Evolutionary conservation across 64 coral and sea anemone species (phyloP), one percentile per base, ranked within the genome.

Genomic region (Trachythela sp.): DNA sequence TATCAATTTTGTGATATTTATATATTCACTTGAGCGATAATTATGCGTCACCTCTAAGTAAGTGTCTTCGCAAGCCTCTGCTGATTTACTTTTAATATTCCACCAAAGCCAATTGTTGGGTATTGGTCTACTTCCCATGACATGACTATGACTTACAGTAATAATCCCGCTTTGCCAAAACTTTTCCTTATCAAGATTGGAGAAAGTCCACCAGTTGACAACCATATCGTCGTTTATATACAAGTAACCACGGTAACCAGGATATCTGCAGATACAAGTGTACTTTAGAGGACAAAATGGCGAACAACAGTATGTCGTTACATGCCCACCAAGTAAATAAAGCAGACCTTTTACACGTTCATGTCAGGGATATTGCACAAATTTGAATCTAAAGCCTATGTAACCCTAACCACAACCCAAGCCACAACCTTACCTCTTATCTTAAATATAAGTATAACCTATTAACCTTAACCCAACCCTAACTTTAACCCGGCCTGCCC

Each of bases 181-280:
- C 24, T 54, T 88, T 1, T 31, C 84, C 26, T 75, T 88, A 37
- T 91, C 70, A 29, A 91, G 87, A 6, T 85, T 50, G 10, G 30
- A 75, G 40, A 91, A 85, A 34, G 77, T 91, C 93, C 93, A 94
- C 93, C 93, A 94, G 17, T 94, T 90, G 14, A 94, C 85, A 85
- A 94, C 87, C 93, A 94, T 94, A 48, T 94, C 93, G 27, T 94
- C 93, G 38, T 94, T 94, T 7, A 94, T 85, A 34, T 84, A 91
- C 29, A 94, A 32, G 50, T 91, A 94, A 4, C 93, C 93, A 15
- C 60, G 77, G 39, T 70, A 94, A 1, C 48, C 39, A 22, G 76
- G 89, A 18, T 84, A 34, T 2, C 42, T 45, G 42, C 4, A 45
- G 11, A 11, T 11, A 45, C 4, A 45, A 45, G 4, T 4, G 11